Conservation (phyloP, 2,888 invertebrate species). For the Eupithecia dodoneata region DNA sequence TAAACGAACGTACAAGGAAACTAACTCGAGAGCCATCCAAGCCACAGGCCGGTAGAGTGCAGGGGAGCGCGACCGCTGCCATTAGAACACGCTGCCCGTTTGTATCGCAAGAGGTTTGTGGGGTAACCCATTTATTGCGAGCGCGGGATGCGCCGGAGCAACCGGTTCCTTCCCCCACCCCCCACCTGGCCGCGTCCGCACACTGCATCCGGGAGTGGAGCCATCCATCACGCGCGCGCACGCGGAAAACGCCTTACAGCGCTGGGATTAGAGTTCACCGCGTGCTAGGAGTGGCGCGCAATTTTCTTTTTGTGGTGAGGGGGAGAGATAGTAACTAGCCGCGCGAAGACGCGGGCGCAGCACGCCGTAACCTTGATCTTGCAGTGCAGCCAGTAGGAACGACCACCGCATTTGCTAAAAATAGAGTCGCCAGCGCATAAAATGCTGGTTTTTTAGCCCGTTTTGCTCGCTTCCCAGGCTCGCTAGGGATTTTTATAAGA, state of each 20-base stretch:
- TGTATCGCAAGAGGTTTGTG: conserved; percentile 81
- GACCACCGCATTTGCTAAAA: conserved; percentile 73
- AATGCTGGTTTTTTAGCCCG: conserved; percentile 72
- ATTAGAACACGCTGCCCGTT: conserved; percentile 53
- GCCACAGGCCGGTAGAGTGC: conserved; percentile 37
- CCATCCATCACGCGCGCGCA: conserved; percentile 48
- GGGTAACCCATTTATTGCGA: conserved; percentile 81
- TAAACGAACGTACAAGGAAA: conserved; percentile 22
- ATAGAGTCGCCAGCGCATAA: conserved; percentile 73
- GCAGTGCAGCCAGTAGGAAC: conserved; percentile 78
- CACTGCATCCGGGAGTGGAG: conserved; percentile 73
- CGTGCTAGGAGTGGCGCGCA: conserved; percentile 42
- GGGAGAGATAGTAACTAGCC: conserved; percentile 57
- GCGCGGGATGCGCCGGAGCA: conserved; percentile 62
- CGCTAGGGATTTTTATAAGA: conserved; percentile 64
- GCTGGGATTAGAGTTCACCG: conserved; percentile 51
- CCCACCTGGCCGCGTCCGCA: conserved; percentile 52
- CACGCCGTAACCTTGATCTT: conserved; percentile 79
- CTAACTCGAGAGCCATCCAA: conserved; percentile 25
- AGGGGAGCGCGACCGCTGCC: conserved; percentile 43
- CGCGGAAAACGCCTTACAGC: conserved; percentile 46
- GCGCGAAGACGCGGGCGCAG: conserved; percentile 63
- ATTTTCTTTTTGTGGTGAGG: conserved; percentile 55
- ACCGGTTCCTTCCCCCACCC: conserved; percentile 66
- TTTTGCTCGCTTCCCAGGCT: conserved; percentile 73